phyloP scores from a whole-genome alignment of 2,797 vertebrate species.

The Thaleichthys pacificus region DNA sequence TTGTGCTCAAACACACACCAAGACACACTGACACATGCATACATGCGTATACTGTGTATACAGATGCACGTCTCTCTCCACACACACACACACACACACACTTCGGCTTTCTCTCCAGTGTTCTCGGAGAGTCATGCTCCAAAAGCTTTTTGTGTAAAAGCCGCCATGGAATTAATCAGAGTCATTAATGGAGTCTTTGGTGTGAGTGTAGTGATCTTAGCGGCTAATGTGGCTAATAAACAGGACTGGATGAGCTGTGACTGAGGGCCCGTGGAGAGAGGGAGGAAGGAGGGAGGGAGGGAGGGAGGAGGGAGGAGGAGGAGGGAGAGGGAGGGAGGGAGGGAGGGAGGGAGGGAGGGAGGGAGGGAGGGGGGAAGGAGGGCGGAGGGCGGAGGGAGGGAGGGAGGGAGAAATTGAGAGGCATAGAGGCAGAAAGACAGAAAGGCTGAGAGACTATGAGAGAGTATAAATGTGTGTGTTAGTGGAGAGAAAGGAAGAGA shows the following conservation, averaged over 20 bases:
- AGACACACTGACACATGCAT: no score
- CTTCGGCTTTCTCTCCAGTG: no score
- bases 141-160: no score
- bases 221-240: slow-evolving; percentile 10
- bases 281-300: not conserved
- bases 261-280: slow-evolving; percentile 46
- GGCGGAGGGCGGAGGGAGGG: not conserved
- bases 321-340: not conserved
- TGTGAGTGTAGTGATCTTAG: no score
- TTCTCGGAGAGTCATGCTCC: no score
- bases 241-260: slow-evolving; percentile 38
- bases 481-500: not conserved
- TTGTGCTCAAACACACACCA: no score
- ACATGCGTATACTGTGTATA: no score
- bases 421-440: slow-evolving; percentile 1
- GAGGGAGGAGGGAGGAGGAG: not conserved
- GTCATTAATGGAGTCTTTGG: no score
- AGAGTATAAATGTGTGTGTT: slow-evolving; percentile 1
- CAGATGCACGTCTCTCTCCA: no score
- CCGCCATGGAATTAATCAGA: no score
- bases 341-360: slow-evolving; percentile 27
- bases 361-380: slow-evolving; percentile 29
- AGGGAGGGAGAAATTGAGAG: not conserved
- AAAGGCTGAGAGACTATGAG: not conserved
- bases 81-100: no score